phyloP scores from a whole-genome alignment of 37 sponge, comb jelly and placozoan genomes.

The Geodia barretti region DNA sequence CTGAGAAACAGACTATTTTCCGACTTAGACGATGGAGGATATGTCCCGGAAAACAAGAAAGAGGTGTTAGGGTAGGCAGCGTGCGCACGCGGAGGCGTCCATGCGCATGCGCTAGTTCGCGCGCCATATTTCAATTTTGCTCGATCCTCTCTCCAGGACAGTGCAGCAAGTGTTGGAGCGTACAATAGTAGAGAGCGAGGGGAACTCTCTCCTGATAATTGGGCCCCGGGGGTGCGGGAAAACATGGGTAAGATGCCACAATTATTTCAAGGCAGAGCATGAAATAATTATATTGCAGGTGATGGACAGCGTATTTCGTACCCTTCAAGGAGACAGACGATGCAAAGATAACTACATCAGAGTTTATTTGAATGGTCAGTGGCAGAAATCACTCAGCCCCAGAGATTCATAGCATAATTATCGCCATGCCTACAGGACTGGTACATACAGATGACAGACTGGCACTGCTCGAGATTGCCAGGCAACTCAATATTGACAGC shows the following conservation, averaged over 20 bases:
- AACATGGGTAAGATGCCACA: conserved; percentile 25
- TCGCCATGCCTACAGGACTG: conserved; percentile 19
- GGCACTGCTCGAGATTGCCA: conserved; percentile 81
- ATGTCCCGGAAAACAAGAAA: conserved; percentile 1
- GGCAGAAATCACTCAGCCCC: neutral
- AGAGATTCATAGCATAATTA: neutral
- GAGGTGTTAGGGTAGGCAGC: neutral
- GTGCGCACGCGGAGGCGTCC: neutral
- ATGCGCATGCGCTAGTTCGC: neutral
- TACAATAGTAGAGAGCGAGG: conserved; percentile 65
- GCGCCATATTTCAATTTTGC: neutral
- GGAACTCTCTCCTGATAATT: conserved; percentile 84
- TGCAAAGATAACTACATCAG: conserved; percentile 44
- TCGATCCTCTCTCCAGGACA: conserved; percentile 13
- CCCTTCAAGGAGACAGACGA: conserved; percentile 10
- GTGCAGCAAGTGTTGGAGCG: conserved; percentile 59
- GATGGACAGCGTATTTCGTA: conserved; percentile 32
- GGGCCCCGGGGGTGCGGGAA: conserved; percentile 88
- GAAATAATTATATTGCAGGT: conserved; percentile 34
- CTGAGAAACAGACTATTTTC: conserved; percentile 23
- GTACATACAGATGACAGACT: conserved; percentile 77
- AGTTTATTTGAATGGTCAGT: conserved; percentile 74
- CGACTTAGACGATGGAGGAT: neutral
- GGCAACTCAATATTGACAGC: conserved; percentile 53
- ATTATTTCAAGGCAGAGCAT: neutral